Percentiles rank a stretch among this genome's conserved stretches.
phyloP scores from a whole-genome alignment of 2,113 vertebrate genomes.

The Crotalus viridis region DNA sequence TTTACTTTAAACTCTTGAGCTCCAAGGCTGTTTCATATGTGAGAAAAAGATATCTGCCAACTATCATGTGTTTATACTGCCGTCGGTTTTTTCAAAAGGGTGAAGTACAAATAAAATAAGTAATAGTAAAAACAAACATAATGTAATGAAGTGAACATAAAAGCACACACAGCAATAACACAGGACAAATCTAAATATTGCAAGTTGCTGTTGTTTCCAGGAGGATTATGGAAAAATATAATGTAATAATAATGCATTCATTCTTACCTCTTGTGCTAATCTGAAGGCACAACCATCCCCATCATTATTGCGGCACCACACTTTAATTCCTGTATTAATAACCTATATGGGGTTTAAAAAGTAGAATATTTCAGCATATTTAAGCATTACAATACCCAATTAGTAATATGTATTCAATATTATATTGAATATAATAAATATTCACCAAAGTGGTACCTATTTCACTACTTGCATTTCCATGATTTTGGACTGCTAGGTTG shows the following conservation, averaged over 20 bases:
- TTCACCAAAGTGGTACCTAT: not conserved
- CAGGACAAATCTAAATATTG: not conserved
- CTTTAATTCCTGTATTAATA: slow-evolving; percentile 96
- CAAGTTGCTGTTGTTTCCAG: not conserved
- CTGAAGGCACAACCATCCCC: slow-evolving; percentile 94
- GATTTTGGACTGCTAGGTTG: not conserved
- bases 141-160: not conserved
- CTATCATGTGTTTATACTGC: not conserved
- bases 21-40: not conserved
- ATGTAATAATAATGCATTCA: not conserved
- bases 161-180: not conserved
- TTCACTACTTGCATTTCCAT: too few species aligned
- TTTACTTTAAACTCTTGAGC: not conserved
- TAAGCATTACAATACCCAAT: not conserved
- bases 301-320: slow-evolving; percentile 92
- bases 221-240: not conserved
- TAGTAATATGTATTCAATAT: not conserved
- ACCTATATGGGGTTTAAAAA: slow-evolving; percentile 73
- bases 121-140: not conserved
- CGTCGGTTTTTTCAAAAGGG: not conserved
- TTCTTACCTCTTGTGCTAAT: slow-evolving; percentile 91
- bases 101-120: not conserved
- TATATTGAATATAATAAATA: not conserved
- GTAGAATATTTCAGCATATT: not conserved
- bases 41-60: not conserved